These are phyloP conservation scores for Poeciliopsis prolifica DNA, from an alignment of 2,113 vertebrate genomes.

Conservation along the genomic window DNA sequence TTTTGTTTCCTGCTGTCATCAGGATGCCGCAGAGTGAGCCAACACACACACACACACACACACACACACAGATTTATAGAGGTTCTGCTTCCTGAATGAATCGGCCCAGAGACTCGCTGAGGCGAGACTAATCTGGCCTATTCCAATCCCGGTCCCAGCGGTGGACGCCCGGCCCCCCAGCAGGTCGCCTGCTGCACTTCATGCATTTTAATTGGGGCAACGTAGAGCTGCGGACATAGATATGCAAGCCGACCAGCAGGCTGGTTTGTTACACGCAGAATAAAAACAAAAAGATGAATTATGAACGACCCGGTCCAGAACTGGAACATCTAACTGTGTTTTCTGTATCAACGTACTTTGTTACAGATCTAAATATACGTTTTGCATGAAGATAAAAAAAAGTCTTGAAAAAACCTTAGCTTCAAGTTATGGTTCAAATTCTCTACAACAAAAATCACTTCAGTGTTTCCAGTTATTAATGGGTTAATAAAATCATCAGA, in stretches of 20 bases:
- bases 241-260: constrained; percentile 21
- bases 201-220: constrained; percentile 55
- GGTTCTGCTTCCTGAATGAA: constrained; percentile 39
- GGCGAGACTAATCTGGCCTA: constrained; percentile 67
- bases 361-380: too few relatives aligned
- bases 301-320: constrained; percentile 12
- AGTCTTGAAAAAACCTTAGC: too few relatives aligned
- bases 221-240: constrained; percentile 1
- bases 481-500: too few relatives aligned
- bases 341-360: too few relatives aligned
- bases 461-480: too few relatives aligned
- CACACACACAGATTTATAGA: constrained; percentile 23
- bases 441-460: too few relatives aligned
- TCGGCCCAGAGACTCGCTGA: constrained; percentile 40
- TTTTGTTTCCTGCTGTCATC: background rate
- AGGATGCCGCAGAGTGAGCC: background rate
- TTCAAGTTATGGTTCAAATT: too few relatives aligned
- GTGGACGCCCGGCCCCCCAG: constrained; percentile 48
- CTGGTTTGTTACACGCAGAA: constrained; percentile 24
- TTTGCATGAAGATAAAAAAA: too few relatives aligned
- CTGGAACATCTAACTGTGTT: too few relatives aligned
- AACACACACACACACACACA: background rate
- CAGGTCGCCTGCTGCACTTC: constrained; percentile 58
- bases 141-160: constrained; percentile 63
- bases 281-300: constrained; percentile 40